Percentiles rank a stretch among this genome's conserved stretches.
Conservation (phyloP, 2,797 vertebrate species). For the Pipistrellus pipistrellus region DNA sequence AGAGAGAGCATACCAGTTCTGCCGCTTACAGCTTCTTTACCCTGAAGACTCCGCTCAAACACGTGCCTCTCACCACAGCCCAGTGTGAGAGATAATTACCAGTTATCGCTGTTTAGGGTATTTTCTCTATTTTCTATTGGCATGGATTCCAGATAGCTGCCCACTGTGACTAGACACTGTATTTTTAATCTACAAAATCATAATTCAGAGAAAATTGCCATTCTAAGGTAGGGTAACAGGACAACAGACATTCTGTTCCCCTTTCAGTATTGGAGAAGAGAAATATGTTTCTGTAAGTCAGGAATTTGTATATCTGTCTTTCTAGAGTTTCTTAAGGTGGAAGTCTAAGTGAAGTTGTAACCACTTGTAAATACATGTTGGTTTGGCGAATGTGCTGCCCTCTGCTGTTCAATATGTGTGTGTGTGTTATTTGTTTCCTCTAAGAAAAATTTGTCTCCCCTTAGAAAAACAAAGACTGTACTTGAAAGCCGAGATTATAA, state of each 20-base stretch:
- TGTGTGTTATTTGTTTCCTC: not conserved
- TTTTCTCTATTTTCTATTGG: not conserved
- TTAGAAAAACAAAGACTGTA: conserved; percentile 35
- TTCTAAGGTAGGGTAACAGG: not conserved
- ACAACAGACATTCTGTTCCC: not conserved
- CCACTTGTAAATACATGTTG: not conserved
- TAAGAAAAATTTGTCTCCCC: not conserved
- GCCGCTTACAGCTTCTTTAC: not conserved
- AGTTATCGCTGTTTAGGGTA: not conserved
- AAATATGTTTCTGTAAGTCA: conserved; percentile 8
- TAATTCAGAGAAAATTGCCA: not conserved
- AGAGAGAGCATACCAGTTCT: conserved; percentile 45
- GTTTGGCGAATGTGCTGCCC: conserved; percentile 85
- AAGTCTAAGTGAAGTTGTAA: not conserved
- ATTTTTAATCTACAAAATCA: conserved; percentile 39
- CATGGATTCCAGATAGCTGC: not conserved
- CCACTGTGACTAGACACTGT: not conserved
- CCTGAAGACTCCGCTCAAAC: not conserved
- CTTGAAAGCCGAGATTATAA: conserved; percentile 3
- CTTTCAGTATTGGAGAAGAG: not conserved
- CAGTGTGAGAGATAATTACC: not conserved
- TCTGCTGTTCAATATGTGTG: conserved; percentile 78
- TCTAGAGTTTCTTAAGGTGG: not conserved
- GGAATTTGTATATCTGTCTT: not conserved
- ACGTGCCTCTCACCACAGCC: not conserved